Evolutionary conservation across 2,797 vertebrate genomes (phyloP), one percentile per base, ranked within the genome.

Genomic region (Rhinichthys osculus): DNA sequence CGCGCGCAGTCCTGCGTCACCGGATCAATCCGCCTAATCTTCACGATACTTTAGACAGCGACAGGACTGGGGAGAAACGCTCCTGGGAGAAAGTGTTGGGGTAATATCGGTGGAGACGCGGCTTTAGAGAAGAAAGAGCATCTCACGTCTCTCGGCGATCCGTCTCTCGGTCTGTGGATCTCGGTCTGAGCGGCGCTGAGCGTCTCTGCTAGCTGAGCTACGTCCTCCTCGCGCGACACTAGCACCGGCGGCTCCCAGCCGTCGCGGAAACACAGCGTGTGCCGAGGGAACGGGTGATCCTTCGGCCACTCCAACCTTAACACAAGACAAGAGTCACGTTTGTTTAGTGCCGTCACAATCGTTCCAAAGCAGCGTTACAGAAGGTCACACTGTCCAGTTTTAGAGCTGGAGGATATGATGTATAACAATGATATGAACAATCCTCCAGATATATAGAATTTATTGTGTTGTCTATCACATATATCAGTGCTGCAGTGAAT

Each of bases 281-380:
- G 98, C 0, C 96, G 95, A 0, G 98, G 96, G 21, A 99, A 97
- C 81, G 96, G 96, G 50, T 98, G 96, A 2, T 99, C 98, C 90
- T 96, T 97, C 0, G 98, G 97, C 98, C 98, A 99, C 88, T 99
- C 98, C 84, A 95, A 80, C 92, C 98, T 99, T 14, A 42, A 80
- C 17, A 62, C 38, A 62, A 19, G 33, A 21, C 74, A 1, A 0
- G 14, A 64, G 59, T 64, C n/a, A 30, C 5, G 2, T 30, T 33
- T 30, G 16, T 16, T 30, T 0, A 30, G n/a, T 30, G 59, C n/a
- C 16, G 14, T 17, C 62, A 66, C 62, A 66, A 17, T 33, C 62
- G 27, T 33, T 30, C 17, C 67, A 40, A 4, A 70, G 67, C 67
- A 69, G 30, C 3, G 17, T 38, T 21, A 40, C 35, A 21, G 67